A percentile compares a stretch with the other conserved stretches of the same genome.
Evolutionary conservation across 2,888 invertebrate species (phyloP).

Genomic region (Charanyca ferruginea): DNA sequence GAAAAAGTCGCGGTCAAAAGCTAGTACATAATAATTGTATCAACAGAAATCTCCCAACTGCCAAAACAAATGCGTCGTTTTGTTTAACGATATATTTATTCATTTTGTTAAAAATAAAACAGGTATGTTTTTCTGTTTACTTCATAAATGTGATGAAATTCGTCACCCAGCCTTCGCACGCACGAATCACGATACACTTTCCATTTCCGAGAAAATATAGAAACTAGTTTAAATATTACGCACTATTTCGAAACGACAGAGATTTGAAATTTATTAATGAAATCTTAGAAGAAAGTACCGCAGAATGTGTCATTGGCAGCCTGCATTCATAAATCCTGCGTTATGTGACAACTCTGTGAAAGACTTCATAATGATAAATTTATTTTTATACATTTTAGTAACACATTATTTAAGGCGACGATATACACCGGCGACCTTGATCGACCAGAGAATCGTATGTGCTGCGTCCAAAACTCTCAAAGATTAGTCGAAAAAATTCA

Average conservation of each 20-base stretch:
- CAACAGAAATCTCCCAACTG: too few relatives aligned
- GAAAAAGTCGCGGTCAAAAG: too few relatives aligned
- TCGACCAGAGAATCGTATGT: too few relatives aligned
- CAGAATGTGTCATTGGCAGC: conserved; percentile 29
- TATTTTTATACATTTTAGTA: too few relatives aligned
- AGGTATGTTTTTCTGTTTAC: too few relatives aligned
- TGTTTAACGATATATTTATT: neutral
- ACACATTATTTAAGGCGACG: neutral
- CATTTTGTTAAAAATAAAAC: neutral
- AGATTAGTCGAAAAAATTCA: too few relatives aligned
- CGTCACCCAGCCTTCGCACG: conserved; percentile 20
- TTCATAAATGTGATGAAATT: conserved; percentile 18
- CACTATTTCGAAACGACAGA: conserved; percentile 24
- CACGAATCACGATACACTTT: conserved; percentile 30
- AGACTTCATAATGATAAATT: too few relatives aligned
- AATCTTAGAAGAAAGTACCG: conserved; percentile 27
- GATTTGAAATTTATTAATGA: conserved; percentile 24
- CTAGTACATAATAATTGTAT: too few relatives aligned
- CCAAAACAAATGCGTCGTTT: conserved; percentile 7
- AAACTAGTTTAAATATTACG: conserved; percentile 48
- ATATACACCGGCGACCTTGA: too few relatives aligned
- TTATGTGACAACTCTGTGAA: too few relatives aligned
- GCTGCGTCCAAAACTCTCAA: too few relatives aligned
- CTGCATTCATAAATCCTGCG: conserved; percentile 3
- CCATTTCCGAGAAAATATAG: conserved; percentile 39